Conservation (phyloP, 1,140 invertebrate species). For the Brachionus rubens region DNA sequence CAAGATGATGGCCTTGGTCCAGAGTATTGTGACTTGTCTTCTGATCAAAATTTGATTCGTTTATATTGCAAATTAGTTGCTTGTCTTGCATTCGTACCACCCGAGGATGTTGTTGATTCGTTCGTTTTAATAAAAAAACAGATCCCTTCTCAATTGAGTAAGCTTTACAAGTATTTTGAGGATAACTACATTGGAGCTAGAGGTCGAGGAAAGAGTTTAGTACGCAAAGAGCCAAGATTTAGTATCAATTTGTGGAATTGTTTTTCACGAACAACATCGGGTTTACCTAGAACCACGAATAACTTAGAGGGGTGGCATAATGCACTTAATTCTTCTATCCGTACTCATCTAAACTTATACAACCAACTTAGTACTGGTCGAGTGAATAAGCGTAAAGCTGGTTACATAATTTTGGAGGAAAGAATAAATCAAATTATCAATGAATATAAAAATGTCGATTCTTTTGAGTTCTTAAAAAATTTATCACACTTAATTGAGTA, state of each 20-base stretch:
- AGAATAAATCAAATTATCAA: too few relatives aligned
- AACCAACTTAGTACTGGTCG: too few relatives aligned
- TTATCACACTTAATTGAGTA: too few relatives aligned
- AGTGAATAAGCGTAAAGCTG: too few relatives aligned
- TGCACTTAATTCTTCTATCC: conserved; percentile 5
- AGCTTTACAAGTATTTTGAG: conserved; percentile 27
- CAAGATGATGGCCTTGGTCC: background rate
- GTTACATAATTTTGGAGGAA: too few relatives aligned
- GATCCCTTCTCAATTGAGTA: background rate
- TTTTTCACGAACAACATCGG: too few relatives aligned
- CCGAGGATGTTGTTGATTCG: background rate
- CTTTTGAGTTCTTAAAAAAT: too few relatives aligned
- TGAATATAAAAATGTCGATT: too few relatives aligned
- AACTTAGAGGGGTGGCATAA: conserved; percentile 17
- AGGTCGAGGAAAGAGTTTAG: conserved; percentile 14
- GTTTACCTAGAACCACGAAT: background rate
- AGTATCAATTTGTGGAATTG: background rate
- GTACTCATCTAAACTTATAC: conserved; percentile 8
- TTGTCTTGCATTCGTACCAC: background rate
- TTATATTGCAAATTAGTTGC: conserved; percentile 26
- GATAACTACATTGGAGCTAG: conserved; percentile 21
- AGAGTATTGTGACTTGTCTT: conserved; percentile 13
- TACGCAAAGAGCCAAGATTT: conserved; percentile 23
- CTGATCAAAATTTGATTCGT: background rate
- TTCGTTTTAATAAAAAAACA: conserved; percentile 23